Percentiles rank a stretch among this genome's conserved stretches.
Conservation (phyloP, 2,113 vertebrate species). For the Plecturocebus donacophilus region DNA sequence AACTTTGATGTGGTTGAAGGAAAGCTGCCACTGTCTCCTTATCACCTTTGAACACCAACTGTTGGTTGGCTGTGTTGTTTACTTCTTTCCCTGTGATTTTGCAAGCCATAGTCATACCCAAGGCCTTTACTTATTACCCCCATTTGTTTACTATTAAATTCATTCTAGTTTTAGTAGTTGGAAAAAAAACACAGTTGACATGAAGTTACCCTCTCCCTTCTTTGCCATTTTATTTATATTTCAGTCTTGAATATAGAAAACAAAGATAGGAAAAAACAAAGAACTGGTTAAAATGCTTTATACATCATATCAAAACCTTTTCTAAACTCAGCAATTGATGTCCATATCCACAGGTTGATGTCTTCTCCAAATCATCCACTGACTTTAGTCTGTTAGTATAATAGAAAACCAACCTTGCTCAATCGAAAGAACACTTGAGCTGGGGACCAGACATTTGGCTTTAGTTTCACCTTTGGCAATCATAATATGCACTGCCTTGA, state of each 20-base stretch:
- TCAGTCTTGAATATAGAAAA: neutral
- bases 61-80: neutral
- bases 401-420: neutral
- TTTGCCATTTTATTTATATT: constrained; percentile 20
- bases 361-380: neutral
- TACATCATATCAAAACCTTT: neutral
- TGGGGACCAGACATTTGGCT: neutral
- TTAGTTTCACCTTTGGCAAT: neutral
- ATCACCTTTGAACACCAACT: neutral
- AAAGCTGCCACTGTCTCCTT: neutral
- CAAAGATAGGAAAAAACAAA: neutral
- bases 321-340: neutral
- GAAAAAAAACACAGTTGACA: neutral
- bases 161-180: neutral
- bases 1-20: neutral
- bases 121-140: neutral
- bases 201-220: neutral
- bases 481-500: neutral
- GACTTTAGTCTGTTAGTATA: neutral
- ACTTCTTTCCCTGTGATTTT: neutral
- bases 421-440: neutral
- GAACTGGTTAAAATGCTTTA: neutral
- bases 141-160: neutral
- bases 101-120: neutral
- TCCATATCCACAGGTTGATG: neutral